These are phyloP conservation scores for Creontiades dilutus DNA, from an alignment of 2,888 invertebrate genomes.

Conservation along the genomic window DNA sequence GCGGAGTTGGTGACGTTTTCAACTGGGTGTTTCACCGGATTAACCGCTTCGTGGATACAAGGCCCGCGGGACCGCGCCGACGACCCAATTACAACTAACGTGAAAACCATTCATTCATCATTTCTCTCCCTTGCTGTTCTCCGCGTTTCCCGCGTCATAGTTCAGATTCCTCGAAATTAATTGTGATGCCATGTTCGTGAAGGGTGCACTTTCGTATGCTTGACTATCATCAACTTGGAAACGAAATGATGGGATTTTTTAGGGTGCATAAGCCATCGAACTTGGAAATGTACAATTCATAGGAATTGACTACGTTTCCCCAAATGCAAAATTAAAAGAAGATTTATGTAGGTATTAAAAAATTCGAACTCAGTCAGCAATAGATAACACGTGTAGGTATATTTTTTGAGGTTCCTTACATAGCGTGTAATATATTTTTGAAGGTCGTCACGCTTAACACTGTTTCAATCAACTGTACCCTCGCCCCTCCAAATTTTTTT, in stretches of 20 bases:
- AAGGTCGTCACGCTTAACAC: too few relatives aligned
- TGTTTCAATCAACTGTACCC: too few relatives aligned
- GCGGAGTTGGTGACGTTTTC: constrained; percentile 39
- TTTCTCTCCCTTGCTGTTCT: neutral
- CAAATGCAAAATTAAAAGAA: too few relatives aligned
- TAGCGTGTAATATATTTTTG: too few relatives aligned
- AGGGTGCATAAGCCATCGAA: too few relatives aligned
- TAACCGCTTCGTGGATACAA: constrained; percentile 24
- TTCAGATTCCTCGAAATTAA: neutral
- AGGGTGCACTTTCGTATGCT: neutral
- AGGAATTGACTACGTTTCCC: too few relatives aligned
- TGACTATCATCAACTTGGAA: neutral
- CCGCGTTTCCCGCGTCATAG: neutral
- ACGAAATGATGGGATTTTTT: neutral
- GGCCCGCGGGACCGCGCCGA: constrained; percentile 11
- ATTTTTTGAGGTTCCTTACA: too few relatives aligned
- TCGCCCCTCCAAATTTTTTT: too few relatives aligned
- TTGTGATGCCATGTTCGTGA: neutral
- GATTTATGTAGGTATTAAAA: too few relatives aligned
- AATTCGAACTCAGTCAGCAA: too few relatives aligned
- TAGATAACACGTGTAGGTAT: too few relatives aligned
- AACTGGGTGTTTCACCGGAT: constrained; percentile 37
- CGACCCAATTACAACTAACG: constrained; percentile 29
- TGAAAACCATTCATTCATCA: constrained; percentile 6
- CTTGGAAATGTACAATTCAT: too few relatives aligned